A percentile compares a stretch with the other conserved stretches of the same genome.
Evolutionary conservation across 2,113 vertebrate species (phyloP).

Genomic region (Cyprinodon variegatus): DNA sequence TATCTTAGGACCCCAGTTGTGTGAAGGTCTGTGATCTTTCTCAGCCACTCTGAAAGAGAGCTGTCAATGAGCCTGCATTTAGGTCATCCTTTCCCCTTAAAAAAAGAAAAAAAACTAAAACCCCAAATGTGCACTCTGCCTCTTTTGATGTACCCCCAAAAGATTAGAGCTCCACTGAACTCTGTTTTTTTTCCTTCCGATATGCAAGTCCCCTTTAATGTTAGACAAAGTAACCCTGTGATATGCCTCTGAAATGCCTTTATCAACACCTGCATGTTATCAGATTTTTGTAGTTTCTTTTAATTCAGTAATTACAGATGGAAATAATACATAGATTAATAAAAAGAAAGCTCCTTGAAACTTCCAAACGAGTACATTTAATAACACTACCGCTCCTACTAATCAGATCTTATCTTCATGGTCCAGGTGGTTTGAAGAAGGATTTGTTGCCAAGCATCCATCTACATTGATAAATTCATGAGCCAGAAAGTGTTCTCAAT

Average conservation of each 20-base stretch:
- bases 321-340: not conserved
- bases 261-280: not conserved
- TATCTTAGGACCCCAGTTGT: not conserved
- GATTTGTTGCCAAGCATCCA: constrained; percentile 56
- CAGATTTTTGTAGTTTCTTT: not conserved
- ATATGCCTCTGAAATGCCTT: not conserved
- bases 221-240: constrained; percentile 1
- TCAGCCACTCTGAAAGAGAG: constrained; percentile 36
- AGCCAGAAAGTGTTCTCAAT: constrained; percentile 31
- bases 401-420: constrained; percentile 40
- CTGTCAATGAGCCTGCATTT: constrained; percentile 56
- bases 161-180: constrained; percentile 17
- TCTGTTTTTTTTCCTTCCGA: constrained; percentile 1
- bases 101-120: constrained; percentile 22
- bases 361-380: constrained; percentile 56
- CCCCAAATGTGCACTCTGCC: not conserved
- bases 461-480: constrained; percentile 41
- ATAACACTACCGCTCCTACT: constrained; percentile 40
- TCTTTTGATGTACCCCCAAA: constrained; percentile 11
- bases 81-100: constrained; percentile 41
- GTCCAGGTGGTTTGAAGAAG: constrained; percentile 22
- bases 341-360: not conserved
- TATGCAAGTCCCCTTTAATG: not conserved
- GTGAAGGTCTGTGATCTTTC: constrained; percentile 29
- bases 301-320: not conserved